Base-by-base conservation (phyloP, 1,140 invertebrate genomes). In the Danaus melanippus region DNA sequence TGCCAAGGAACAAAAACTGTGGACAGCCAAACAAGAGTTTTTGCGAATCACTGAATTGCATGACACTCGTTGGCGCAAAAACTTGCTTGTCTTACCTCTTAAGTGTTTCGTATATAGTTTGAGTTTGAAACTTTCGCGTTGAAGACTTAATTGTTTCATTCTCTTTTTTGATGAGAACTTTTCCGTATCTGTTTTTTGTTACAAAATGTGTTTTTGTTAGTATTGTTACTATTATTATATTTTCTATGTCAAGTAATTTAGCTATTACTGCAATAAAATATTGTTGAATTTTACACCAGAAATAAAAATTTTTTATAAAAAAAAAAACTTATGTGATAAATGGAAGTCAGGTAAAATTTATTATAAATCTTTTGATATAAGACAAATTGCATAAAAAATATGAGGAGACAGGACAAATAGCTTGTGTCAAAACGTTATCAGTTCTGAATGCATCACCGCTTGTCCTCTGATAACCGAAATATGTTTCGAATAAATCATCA, bases 61-160 rank as follows among this genome's bases (percentile, higher is more conserved):
- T 41, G 39, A 50, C 48, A 50, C 21, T n/a, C 46, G 39, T 9
- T 10, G 48, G 48, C 48, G 11, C 11, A 41, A 50, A 50, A 50
- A 40, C 39, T 32, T 44, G 45, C 45, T 45, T 52, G 15, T 44
- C 50, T 64, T 62, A 69, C 69, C 65, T 57, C 68, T 70, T 74
- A 71, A 83, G 72, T 76, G 75, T 76, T 69, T 77, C 67, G 74
- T 77, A 74, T 78, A 79, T 67, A 71, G 65, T 71, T 74, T 43
- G 63, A 71, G 63, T 72, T 76, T 60, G 51, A 58, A 70, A 69
- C 50, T 74, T 76, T 79, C 64, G 63, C 62, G 62, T 56, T 64
- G 51, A 64, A 51, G 60, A 66, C 74, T 77, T 78, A 80, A 80
- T 78, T 80, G 72, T 81, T 78, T 74, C 58, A 54, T 50, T 45